Evolutionary conservation across 2,797 vertebrate species (phyloP).

Genomic region (Simalia tracyae): DNA sequence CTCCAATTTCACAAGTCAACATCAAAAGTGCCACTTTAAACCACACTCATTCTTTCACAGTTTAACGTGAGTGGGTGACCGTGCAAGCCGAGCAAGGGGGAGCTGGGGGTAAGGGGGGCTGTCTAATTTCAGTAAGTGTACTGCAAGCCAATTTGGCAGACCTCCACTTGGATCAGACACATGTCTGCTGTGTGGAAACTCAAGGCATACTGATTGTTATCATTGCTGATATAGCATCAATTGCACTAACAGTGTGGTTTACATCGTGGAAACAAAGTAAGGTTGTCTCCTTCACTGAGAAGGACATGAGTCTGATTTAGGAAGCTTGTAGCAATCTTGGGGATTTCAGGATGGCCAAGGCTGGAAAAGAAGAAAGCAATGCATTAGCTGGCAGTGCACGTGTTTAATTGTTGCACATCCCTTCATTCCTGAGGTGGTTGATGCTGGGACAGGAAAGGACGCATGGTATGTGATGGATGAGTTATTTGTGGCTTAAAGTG

Average conservation of each 20-base stretch:
- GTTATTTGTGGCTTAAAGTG: neutral
- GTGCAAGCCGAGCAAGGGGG: slow-evolving; percentile 75
- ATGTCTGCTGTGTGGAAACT: slow-evolving; percentile 79
- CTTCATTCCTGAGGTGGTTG: neutral
- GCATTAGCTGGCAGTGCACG: slow-evolving; percentile 47
- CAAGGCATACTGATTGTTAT: slow-evolving; percentile 82
- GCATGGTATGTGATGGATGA: neutral
- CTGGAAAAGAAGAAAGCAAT: slow-evolving; percentile 61
- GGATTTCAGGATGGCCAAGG: slow-evolving; percentile 63
- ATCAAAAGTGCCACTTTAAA: slow-evolving; percentile 70
- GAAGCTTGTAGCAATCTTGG: slow-evolving; percentile 63
- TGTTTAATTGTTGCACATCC: neutral
- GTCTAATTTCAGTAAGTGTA: slow-evolving; percentile 80
- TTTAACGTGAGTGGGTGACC: slow-evolving; percentile 80
- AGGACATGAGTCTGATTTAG: slow-evolving; percentile 81
- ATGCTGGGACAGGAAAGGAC: neutral
- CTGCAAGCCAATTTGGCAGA: slow-evolving; percentile 80
- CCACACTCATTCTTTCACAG: slow-evolving; percentile 73
- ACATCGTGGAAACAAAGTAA: slow-evolving; percentile 82
- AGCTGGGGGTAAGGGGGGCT: neutral
- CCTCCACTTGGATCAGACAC: slow-evolving; percentile 81
- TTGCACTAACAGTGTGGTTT: slow-evolving; percentile 83
- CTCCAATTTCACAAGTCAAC: slow-evolving; percentile 74
- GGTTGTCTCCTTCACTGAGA: slow-evolving; percentile 80
- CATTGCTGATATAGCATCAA: slow-evolving; percentile 75